Percentiles rank a stretch among this genome's conserved stretches.
These are phyloP conservation scores for Oasisia sp. DNA, from an alignment of 2,888 invertebrate genomes.

Conservation along the genomic window DNA sequence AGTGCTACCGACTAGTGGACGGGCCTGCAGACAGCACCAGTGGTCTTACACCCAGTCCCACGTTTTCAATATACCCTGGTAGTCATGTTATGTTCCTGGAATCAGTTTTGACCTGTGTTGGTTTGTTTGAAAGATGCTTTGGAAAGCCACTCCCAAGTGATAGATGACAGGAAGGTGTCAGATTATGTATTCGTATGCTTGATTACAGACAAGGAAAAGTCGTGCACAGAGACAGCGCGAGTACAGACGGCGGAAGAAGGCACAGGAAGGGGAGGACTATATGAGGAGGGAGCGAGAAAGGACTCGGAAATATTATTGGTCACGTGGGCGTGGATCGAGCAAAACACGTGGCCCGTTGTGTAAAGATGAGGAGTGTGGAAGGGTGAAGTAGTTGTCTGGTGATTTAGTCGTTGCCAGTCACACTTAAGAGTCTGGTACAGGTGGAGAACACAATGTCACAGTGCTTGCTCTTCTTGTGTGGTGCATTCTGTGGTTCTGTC, in stretches of 20 bases:
- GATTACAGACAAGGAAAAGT: constrained; percentile 5
- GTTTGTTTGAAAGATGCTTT: neutral
- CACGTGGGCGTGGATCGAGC: neutral
- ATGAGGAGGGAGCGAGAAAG: neutral
- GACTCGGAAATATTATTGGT: neutral
- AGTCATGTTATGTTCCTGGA: neutral
- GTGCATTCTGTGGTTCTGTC: neutral
- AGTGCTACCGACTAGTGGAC: neutral
- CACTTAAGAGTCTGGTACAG: neutral
- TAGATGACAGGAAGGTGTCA: neutral
- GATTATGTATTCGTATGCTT: neutral
- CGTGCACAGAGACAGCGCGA: constrained; percentile 17
- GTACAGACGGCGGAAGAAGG: neutral
- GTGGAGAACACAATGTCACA: neutral
- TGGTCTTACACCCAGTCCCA: neutral
- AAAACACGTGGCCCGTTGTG: neutral
- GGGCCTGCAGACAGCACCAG: neutral
- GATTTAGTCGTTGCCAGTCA: neutral
- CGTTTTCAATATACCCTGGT: neutral
- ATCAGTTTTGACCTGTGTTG: neutral
- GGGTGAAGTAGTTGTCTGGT: neutral
- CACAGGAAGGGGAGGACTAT: neutral
- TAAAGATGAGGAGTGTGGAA: neutral
- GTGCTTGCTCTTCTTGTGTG: neutral
- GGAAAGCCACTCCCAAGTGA: neutral